Evolutionary conservation across 2,797 vertebrate genomes (phyloP).

Genomic region (Basileuterus tristriatus): DNA sequence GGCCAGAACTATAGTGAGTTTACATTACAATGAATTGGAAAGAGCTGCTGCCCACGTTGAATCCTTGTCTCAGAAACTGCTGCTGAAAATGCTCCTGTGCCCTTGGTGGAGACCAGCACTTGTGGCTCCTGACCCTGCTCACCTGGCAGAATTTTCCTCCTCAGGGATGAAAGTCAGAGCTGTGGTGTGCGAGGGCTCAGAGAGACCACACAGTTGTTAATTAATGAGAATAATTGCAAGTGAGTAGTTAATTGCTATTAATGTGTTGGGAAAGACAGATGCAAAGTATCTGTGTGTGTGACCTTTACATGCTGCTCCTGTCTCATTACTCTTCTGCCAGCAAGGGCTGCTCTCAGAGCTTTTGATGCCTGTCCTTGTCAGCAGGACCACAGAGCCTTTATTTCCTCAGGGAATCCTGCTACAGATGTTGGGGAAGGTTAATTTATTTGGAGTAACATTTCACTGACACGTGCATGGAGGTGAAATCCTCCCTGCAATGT

Average conservation of each 20-base stretch:
- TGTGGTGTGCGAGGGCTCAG: not conserved
- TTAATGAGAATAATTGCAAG: slow-evolving; percentile 9
- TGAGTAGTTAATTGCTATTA: not conserved
- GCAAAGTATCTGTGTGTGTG: not conserved
- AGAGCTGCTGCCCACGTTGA: rapidly evolving
- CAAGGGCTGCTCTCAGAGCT: not conserved
- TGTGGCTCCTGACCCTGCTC: not conserved
- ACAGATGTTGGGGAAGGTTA: slow-evolving; percentile 28
- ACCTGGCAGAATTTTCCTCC: not conserved
- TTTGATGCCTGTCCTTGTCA: slow-evolving; percentile 41
- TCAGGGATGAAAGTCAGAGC: not conserved
- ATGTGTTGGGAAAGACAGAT: not conserved
- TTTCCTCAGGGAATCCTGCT: slow-evolving; percentile 23
- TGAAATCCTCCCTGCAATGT: slow-evolving; percentile 6
- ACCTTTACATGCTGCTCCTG: slow-evolving; percentile 21
- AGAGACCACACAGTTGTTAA: not conserved
- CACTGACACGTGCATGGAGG: not conserved
- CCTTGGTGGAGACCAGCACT: not conserved
- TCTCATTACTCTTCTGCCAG: slow-evolving; percentile 24
- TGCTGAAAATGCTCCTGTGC: not conserved
- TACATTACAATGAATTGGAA: not conserved
- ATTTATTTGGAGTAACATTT: slow-evolving; percentile 6
- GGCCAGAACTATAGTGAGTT: not conserved
- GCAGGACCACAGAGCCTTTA: not conserved
- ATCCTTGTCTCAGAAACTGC: not conserved